Evolutionary conservation across 2,113 vertebrate species (phyloP).

Genomic region (Phasianus colchicus): DNA sequence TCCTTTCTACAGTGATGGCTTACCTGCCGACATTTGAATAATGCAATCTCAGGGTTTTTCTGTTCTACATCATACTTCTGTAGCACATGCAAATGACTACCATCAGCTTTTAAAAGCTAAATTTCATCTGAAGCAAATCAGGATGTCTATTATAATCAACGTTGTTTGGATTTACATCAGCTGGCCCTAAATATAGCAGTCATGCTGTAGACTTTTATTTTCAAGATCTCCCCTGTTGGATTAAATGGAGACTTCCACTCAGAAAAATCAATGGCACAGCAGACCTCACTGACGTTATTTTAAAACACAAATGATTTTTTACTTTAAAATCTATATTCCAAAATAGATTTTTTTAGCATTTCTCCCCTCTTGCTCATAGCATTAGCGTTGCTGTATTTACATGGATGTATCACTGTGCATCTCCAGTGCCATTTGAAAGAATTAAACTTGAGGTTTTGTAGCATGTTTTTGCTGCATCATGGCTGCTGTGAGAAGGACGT

Average conservation of each 20-base stretch:
- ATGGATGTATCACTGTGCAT: not conserved
- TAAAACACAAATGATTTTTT: constrained; percentile 49
- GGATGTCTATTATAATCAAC: not conserved
- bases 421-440: not conserved
- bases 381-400: not conserved
- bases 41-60: not conserved
- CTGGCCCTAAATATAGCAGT: not conserved
- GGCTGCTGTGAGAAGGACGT: rapidly evolving
- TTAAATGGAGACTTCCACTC: constrained; percentile 1
- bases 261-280: constrained; percentile 9
- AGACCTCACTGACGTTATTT: constrained; percentile 11
- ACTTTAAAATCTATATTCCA: constrained; percentile 1
- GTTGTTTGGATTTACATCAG: not conserved
- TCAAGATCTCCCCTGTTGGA: not conserved
- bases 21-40: constrained; percentile 34
- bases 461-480: not conserved
- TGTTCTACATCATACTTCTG: not conserved
- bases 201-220: not conserved
- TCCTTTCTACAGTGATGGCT: not conserved
- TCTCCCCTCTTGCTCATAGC: not conserved
- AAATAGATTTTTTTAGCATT: constrained; percentile 38
- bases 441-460: not conserved
- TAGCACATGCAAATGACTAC: not conserved
- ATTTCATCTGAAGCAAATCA: not conserved
- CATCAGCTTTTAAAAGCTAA: not conserved